A percentile compares a stretch with the other conserved stretches of the same genome.
Conservation (phyloP, 2,888 invertebrate genomes). For the Drosophila pegasa region DNA sequence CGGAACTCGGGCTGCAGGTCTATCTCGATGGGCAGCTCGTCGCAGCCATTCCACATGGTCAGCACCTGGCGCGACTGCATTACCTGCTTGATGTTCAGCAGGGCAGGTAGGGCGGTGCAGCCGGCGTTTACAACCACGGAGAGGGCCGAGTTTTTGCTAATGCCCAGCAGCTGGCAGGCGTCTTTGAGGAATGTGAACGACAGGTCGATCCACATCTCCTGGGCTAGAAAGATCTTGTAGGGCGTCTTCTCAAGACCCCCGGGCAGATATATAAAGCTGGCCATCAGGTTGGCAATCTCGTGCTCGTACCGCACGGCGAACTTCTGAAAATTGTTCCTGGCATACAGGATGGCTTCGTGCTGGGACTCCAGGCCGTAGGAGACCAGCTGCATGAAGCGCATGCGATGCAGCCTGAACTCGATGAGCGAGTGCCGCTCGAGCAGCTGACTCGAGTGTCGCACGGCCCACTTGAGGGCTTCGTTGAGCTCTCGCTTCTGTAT, state of each 20-base stretch:
- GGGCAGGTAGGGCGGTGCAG: slow-evolving; percentile 95
- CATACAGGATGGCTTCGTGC: slow-evolving; percentile 94
- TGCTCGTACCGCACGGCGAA: slow-evolving; percentile 92
- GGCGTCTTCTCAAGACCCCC: slow-evolving; percentile 92
- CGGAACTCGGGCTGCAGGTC: slow-evolving; percentile 95
- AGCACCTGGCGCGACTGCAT: slow-evolving; percentile 95
- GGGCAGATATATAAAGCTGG: slow-evolving; percentile 91
- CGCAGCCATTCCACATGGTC: slow-evolving; percentile 97
- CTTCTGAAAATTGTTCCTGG: slow-evolving; percentile 92
- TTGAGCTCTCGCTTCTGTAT: slow-evolving; percentile 92
- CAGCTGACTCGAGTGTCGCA: slow-evolving; percentile 90
- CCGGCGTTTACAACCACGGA: slow-evolving; percentile 97
- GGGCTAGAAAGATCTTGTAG: slow-evolving; percentile 90
- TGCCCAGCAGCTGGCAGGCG: slow-evolving; percentile 95
- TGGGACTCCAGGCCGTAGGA: slow-evolving; percentile 87
- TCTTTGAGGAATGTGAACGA: slow-evolving; percentile 96
- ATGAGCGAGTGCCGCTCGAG: slow-evolving; percentile 86
- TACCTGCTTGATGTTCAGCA: slow-evolving; percentile 96
- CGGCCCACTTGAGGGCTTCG: slow-evolving; percentile 95
- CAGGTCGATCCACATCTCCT: slow-evolving; percentile 91
- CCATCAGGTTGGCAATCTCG: slow-evolving; percentile 95
- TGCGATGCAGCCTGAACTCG: slow-evolving; percentile 92
- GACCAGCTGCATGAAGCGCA: slow-evolving; percentile 90
- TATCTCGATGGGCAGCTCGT: slow-evolving; percentile 98
- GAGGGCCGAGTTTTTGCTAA: slow-evolving; percentile 95